Conservation (phyloP, 2,797 vertebrate species). For the Heterohyrax brucei region DNA sequence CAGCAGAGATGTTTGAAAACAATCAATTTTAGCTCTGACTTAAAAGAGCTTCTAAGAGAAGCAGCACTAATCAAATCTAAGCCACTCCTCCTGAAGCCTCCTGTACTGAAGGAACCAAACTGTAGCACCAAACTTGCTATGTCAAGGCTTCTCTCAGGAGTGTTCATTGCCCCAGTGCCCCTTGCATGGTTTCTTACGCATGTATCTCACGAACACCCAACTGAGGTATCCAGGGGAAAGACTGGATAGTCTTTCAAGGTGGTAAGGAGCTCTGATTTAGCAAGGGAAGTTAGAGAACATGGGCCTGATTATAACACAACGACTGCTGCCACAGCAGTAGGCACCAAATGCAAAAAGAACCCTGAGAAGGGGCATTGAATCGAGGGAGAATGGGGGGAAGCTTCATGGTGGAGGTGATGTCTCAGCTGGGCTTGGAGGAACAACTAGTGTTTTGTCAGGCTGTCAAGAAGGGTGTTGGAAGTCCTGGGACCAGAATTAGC, state of each 20-base stretch:
- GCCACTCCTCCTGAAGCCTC: neutral
- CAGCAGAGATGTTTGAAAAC: neutral
- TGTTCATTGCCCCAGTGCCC: neutral
- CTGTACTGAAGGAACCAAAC: neutral
- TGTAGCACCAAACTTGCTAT: neutral
- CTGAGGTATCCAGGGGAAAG: neutral
- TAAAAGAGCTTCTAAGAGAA: neutral
- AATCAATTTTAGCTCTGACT: neutral
- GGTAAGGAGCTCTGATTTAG: constrained; percentile 10
- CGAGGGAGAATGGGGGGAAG: neutral
- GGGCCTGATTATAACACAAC: neutral
- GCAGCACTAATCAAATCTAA: neutral
- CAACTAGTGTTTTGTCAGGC: neutral
- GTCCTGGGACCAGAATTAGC: neutral
- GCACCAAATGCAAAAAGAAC: neutral
- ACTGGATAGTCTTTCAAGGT: constrained; percentile 28
- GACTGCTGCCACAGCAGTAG: neutral
- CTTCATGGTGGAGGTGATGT: neutral
- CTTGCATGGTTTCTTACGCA: neutral
- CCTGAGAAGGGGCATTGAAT: neutral
- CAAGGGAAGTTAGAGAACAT: neutral
- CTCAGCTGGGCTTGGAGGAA: neutral
- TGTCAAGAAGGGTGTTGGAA: constrained; percentile 31
- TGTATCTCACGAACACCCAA: neutral
- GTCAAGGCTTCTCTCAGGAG: neutral